Base-by-base conservation (phyloP, 2,797 vertebrate species). In the Cynodonichthys magdalenae region DNA sequence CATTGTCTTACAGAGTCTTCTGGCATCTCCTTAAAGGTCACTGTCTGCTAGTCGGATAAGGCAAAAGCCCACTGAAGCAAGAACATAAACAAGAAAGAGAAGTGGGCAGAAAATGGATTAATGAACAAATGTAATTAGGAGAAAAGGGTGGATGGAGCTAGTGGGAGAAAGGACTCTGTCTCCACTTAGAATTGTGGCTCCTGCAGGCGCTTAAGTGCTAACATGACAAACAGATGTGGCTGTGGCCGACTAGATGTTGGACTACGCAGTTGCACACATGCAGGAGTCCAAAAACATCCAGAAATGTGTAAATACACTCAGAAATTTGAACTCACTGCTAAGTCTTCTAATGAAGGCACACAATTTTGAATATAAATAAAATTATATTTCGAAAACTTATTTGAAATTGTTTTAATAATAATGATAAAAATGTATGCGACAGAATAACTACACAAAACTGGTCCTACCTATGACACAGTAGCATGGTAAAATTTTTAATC, bases 41-140 rank as follows among this genome's bases (percentile, higher is more conserved):
- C 79, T 83, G 91, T 91, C 82, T 90, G 81, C 88, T 74, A 75
- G 86, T 87, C 80, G 4, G 75, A 86, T 77, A 80, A 87, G 85
- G 82, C 75, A 79, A 79, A 88, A 84, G 82, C 86, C 84, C 85
- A 86, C 62, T 85, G 87, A 70, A 88, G 89, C 88, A 84, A 72
- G 75, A 89, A 87, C 86, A 83, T 89, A 91, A 91, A 90, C 90
- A 91, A 90, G 87, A 82, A 86, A 77, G 82, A 89, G 86, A 91
- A 91, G 90, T 91, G 86, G 90, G 89, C 85, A 89, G 88, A 92
- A 92, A 92, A 92, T 89, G 80, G 90, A 94, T 92, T 91, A 93
- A 93, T 90, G 86, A 92, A 90, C 77, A 92, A 93, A 94, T 90
- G 86, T 89, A 90, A 93, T 93, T 92, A 93, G 87, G 85, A 89